These are phyloP conservation scores for Drosophila bocqueti DNA, from an alignment of 1,140 invertebrate species.

Conservation along the genomic window DNA sequence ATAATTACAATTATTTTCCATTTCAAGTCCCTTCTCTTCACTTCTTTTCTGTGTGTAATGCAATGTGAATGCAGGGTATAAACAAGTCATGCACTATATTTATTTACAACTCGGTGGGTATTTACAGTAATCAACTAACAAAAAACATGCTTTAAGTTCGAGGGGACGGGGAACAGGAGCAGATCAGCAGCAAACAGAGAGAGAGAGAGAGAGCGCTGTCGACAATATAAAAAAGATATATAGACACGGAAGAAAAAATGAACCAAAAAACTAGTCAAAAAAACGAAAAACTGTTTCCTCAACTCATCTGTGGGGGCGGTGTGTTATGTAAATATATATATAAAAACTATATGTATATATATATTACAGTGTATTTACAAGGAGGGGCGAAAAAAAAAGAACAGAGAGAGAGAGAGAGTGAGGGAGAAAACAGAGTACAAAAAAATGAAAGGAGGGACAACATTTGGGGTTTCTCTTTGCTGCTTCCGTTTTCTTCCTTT, in stretches of 20 bases:
- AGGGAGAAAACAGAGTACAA: constrained; percentile 25
- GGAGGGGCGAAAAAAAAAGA: constrained; percentile 6
- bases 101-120: constrained; percentile 7
- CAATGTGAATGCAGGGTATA: constrained; percentile 2
- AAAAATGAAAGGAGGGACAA: constrained; percentile 74
- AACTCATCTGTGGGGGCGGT: constrained; percentile 37
- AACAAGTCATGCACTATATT: constrained; percentile 25
- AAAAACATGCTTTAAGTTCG: constrained; percentile 34
- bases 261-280: constrained; percentile 26
- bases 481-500: constrained; percentile 36
- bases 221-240: constrained; percentile 29
- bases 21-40: not conserved
- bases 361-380: constrained; percentile 55
- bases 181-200: constrained; percentile 41
- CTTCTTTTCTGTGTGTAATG: not conserved
- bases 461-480: constrained; percentile 61
- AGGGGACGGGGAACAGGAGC: constrained; percentile 33
- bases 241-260: constrained; percentile 22
- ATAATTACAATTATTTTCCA: not conserved
- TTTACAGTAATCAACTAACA: constrained; percentile 24
- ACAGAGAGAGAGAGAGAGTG: constrained; percentile 7
- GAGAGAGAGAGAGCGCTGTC: constrained; percentile 11
- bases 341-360: not conserved
- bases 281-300: constrained; percentile 50
- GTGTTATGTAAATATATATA: constrained; percentile 26